phyloP scores from a whole-genome alignment of 2,888 invertebrate species.

The Craniophora ligustri region DNA sequence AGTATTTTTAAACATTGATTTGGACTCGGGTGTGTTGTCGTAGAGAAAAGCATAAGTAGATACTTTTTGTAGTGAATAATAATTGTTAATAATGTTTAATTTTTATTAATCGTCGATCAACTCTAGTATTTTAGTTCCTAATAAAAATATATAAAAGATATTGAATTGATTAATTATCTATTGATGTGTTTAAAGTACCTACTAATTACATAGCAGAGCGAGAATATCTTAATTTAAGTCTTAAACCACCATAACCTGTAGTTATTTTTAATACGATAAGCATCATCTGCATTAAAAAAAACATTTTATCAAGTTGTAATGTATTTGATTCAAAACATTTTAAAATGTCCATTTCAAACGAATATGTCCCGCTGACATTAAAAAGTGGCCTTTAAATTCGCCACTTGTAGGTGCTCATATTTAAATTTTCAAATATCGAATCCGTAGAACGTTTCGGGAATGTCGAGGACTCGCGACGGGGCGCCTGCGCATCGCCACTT shows the following conservation, averaged over 20 bases:
- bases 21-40: not conserved
- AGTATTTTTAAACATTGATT: no score
- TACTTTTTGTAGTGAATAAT: no score
- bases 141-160: no score
- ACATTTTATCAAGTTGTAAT: constrained; percentile 9
- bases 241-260: no score
- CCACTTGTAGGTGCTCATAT: constrained; percentile 60
- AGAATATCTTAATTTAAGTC: no score
- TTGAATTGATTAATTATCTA: not conserved
- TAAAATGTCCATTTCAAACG: constrained; percentile 46
- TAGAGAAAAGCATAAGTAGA: no score
- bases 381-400: constrained; percentile 58
- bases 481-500: constrained; percentile 74
- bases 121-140: no score
- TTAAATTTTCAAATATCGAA: constrained; percentile 64
- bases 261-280: no score
- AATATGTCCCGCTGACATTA: constrained; percentile 57
- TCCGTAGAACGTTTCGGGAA: constrained; percentile 68
- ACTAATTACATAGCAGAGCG: no score
- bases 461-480: constrained; percentile 76
- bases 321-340: constrained; percentile 27
- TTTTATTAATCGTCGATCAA: no score
- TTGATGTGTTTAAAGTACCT: not conserved
- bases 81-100: no score
- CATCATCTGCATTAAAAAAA: no score